Conservation (phyloP, 2,113 vertebrate species). For the Otolemur garnettii region DNA sequence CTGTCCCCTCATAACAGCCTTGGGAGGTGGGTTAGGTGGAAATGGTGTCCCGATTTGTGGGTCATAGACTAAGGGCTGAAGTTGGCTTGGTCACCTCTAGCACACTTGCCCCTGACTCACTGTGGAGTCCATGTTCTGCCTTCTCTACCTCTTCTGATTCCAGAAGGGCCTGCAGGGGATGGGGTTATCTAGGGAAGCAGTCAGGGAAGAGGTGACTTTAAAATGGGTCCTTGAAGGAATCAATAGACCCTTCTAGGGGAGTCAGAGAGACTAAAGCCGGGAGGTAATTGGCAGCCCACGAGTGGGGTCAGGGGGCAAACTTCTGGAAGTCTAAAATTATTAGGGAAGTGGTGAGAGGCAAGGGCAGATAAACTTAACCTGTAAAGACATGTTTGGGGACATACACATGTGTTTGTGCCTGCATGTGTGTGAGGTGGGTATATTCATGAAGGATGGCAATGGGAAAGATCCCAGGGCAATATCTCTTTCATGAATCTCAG, state of each 20-base stretch:
- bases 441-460: background rate
- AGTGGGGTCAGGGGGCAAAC: background rate
- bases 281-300: background rate
- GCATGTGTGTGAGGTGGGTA: background rate
- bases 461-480: background rate
- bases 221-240: background rate
- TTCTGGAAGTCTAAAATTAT: background rate
- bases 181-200: background rate
- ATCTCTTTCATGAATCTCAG: background rate
- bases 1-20: background rate
- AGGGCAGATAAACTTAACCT: background rate
- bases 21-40: background rate
- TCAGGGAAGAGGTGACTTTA: background rate
- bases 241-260: background rate
- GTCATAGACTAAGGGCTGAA: background rate
- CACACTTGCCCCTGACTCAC: background rate
- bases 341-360: background rate
- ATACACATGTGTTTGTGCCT: accelerated
- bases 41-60: background rate
- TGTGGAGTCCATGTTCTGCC: background rate
- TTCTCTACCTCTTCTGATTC: background rate
- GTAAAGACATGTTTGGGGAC: background rate
- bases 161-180: background rate
- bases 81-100: background rate
- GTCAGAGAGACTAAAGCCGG: background rate